Evolutionary conservation across 2,113 vertebrate genomes (phyloP).

Genomic region (Pimephales promelas): DNA sequence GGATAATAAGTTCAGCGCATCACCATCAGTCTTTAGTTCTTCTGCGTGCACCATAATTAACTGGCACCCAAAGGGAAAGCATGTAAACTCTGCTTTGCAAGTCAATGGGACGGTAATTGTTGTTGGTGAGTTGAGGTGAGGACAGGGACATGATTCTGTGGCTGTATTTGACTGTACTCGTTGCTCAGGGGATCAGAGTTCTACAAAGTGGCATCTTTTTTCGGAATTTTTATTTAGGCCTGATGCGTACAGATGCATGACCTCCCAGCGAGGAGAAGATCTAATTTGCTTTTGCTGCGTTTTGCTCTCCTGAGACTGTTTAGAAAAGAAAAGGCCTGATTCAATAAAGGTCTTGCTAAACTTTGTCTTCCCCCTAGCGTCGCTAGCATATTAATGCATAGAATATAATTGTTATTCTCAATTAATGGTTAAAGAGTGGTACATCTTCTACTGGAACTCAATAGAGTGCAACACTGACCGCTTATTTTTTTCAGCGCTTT

Average conservation of each 20-base stretch:
- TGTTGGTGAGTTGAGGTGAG: conserved; percentile 65
- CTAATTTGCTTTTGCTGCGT: conserved; percentile 62
- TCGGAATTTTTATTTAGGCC: conserved; percentile 52
- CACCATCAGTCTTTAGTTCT: conserved; percentile 37
- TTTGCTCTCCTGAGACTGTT: conserved; percentile 48
- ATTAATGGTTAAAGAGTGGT: conserved; percentile 14
- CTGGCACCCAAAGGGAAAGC: conserved; percentile 30
- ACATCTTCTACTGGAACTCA: conserved; percentile 1
- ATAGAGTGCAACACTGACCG: conserved; percentile 2
- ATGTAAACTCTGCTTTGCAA: conserved; percentile 67
- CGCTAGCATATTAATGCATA: neutral
- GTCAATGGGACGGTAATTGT: conserved; percentile 72
- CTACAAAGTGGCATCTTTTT: conserved; percentile 61
- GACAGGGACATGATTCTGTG: conserved; percentile 63
- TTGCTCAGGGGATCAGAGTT: conserved; percentile 57
- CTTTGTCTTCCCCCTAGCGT: conserved; percentile 15
- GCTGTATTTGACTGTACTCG: conserved; percentile 65
- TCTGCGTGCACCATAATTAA: conserved; percentile 46
- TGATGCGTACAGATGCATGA: conserved; percentile 59
- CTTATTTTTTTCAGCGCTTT: neutral
- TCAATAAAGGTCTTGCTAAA: conserved; percentile 52
- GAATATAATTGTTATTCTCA: conserved; percentile 48
- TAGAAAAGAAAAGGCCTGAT: conserved; percentile 57
- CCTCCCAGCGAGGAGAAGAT: conserved; percentile 63
- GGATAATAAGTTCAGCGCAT: conserved; percentile 29